phyloP scores from a whole-genome alignment of 2,113 vertebrate genomes.

The Heterotis niloticus region DNA sequence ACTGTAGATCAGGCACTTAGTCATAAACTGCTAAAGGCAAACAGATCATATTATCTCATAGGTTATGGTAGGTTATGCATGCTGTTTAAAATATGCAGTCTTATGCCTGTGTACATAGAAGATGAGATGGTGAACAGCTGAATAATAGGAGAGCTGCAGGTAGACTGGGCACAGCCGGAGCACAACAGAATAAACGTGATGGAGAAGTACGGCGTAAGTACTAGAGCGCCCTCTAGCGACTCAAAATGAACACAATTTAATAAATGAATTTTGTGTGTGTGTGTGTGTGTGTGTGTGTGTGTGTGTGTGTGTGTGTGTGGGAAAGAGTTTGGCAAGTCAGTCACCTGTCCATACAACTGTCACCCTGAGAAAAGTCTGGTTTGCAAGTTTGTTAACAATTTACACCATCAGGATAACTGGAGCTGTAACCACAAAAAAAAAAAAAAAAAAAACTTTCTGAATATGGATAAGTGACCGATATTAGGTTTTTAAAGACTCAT shows the following conservation, averaged over 20 bases:
- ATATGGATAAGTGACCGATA: too few relatives aligned
- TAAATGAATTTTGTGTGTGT: background rate
- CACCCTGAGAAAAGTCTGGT: background rate
- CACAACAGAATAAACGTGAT: background rate
- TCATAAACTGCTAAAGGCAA: too few relatives aligned
- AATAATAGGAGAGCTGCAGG: background rate
- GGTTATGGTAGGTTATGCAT: too few relatives aligned
- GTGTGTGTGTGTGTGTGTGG: background rate
- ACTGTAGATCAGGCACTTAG: too few relatives aligned
- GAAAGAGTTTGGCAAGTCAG: background rate
- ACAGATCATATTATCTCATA: too few relatives aligned
- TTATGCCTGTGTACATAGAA: too few relatives aligned
- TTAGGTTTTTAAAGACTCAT: background rate
- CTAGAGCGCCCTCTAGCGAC: slow-evolving; percentile 25
- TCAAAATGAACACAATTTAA: background rate
- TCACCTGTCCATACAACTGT: background rate
- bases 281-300: background rate
- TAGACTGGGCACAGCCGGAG: background rate
- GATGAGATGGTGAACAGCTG: background rate
- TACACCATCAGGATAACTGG: background rate
- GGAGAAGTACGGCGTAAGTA: background rate
- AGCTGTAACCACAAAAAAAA: background rate
- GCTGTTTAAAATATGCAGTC: too few relatives aligned
- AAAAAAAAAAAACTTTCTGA: background rate
- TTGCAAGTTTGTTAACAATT: background rate